These are phyloP conservation scores for Myotis daubentonii DNA, from an alignment of 2,797 vertebrate genomes.

Conservation along the genomic window DNA sequence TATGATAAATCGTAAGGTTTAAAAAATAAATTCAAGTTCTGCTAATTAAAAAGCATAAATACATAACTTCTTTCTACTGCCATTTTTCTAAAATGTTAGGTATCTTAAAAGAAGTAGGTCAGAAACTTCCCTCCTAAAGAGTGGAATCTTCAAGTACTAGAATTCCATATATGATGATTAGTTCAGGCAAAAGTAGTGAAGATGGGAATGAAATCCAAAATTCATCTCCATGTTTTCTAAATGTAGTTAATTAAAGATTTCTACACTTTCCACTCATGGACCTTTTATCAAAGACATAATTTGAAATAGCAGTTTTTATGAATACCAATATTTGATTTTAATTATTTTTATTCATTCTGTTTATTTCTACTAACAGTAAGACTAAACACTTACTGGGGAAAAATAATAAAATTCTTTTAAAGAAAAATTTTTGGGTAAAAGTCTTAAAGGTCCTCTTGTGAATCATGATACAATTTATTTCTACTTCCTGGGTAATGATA, in stretches of 20 bases:
- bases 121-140: conserved; percentile 3
- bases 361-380: conserved; percentile 43
- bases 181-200: conserved; percentile 18
- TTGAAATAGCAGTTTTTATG: background rate
- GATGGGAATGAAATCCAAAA: background rate
- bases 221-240: conserved; percentile 44
- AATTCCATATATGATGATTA: background rate
- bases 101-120: background rate
- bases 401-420: conserved; percentile 1
- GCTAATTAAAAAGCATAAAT: background rate
- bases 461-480: background rate
- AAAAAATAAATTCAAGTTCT: background rate
- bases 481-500: background rate
- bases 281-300: conserved; percentile 33
- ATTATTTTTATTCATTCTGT: background rate
- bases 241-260: conserved; percentile 24
- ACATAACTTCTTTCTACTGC: background rate
- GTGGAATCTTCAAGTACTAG: background rate
- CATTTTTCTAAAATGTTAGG: conserved; percentile 20
- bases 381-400: background rate
- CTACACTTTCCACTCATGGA: background rate
- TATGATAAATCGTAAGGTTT: background rate
- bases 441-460: background rate
- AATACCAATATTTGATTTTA: background rate
- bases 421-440: background rate